These are phyloP conservation scores for Rotaria sp. DNA, from an alignment of 2,888 invertebrate genomes.

Conservation along the genomic window DNA sequence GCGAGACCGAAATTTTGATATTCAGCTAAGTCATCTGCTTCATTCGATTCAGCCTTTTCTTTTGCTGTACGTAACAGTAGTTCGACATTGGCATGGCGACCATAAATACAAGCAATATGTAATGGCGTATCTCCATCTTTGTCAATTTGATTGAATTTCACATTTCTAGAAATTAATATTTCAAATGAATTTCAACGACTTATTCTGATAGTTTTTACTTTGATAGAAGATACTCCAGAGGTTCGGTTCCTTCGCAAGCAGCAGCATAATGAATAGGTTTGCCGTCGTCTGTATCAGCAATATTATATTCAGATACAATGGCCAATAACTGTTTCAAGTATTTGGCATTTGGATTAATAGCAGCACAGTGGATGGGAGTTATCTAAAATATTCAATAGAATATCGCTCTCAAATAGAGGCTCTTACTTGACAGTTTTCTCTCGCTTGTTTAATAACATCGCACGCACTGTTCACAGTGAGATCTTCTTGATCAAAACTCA, in stretches of 20 bases:
- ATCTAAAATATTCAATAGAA: constrained; percentile 46
- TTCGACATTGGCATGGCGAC: constrained; percentile 30
- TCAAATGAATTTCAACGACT: constrained; percentile 43
- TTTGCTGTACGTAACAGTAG: constrained; percentile 33
- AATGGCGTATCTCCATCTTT: constrained; percentile 42
- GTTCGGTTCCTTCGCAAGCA: constrained; percentile 57
- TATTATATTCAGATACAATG: constrained; percentile 56
- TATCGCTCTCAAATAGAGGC: not conserved
- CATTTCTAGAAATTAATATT: constrained; percentile 45
- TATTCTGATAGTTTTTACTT: constrained; percentile 38
- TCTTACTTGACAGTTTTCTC: constrained; percentile 47
- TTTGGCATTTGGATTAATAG: constrained; percentile 58
- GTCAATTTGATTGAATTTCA: constrained; percentile 50
- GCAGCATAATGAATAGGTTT: constrained; percentile 59
- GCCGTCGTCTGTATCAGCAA: constrained; percentile 56
- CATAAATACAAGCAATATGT: constrained; percentile 32
- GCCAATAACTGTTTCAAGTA: constrained; percentile 55
- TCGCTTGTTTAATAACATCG: constrained; percentile 55
- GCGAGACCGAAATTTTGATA: constrained; percentile 50
- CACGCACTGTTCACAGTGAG: constrained; percentile 45
- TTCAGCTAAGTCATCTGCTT: constrained; percentile 37
- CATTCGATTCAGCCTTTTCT: constrained; percentile 43
- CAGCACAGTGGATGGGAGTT: constrained; percentile 60
- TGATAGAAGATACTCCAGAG: constrained; percentile 54
- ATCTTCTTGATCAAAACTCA: constrained; percentile 52